A percentile compares a stretch with the other conserved stretches of the same genome.
These are phyloP conservation scores for Lasioglossum albipes DNA, from an alignment of 1,140 invertebrate genomes.

Conservation along the genomic window DNA sequence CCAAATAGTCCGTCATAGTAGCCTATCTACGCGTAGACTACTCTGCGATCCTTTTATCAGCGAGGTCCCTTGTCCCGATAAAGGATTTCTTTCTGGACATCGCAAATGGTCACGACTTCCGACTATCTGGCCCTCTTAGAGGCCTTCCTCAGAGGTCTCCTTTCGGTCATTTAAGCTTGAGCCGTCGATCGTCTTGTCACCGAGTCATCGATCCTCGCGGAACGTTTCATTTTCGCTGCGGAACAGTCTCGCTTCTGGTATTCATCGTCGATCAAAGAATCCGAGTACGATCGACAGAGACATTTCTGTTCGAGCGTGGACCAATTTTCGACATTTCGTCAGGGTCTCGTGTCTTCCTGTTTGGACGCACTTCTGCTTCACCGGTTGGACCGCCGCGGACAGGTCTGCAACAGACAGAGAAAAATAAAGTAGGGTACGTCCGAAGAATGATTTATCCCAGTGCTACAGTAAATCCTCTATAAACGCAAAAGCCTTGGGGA, in stretches of 20 bases:
- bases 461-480: too few relatives aligned
- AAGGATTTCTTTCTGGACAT: slow-evolving; percentile 51
- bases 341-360: background rate
- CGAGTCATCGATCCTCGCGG: slow-evolving; percentile 1
- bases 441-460: too few relatives aligned
- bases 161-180: slow-evolving; percentile 25
- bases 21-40: slow-evolving; percentile 60
- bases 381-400: background rate
- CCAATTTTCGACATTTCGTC: background rate
- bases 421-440: background rate
- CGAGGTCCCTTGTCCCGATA: slow-evolving; percentile 38
- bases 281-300: background rate
- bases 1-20: slow-evolving; percentile 82
- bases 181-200: too few relatives aligned
- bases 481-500: too few relatives aligned
- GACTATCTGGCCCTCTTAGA: slow-evolving; percentile 3
- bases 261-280: background rate
- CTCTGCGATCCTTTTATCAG: slow-evolving; percentile 53
- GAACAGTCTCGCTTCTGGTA: background rate
- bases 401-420: slow-evolving; percentile 35
- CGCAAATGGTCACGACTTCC: slow-evolving; percentile 34
- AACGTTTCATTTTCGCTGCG: slow-evolving; percentile 16
- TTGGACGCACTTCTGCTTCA: background rate
- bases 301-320: background rate
- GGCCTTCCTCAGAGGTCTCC: background rate